Conservation (phyloP, 2,797 vertebrate genomes). For the Hylomyscus alleni region DNA sequence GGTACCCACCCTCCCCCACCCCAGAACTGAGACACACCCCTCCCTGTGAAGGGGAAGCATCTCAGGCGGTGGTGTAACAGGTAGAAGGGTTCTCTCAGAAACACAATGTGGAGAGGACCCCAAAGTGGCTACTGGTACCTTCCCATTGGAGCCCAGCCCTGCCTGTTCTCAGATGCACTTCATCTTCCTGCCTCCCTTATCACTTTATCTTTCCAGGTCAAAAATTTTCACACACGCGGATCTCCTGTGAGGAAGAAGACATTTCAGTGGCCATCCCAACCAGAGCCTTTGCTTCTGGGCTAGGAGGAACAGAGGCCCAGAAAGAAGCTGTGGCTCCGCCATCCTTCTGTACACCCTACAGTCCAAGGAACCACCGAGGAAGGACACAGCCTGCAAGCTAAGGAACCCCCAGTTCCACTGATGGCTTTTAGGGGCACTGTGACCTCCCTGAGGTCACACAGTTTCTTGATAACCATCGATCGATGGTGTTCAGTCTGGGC, state of each 20-base stretch:
- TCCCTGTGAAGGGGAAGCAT: background rate
- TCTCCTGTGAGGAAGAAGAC: background rate
- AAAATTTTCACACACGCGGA: background rate
- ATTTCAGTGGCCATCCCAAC: too few species aligned
- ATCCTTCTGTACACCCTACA: too few species aligned
- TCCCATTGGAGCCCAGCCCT: background rate
- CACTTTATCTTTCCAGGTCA: too few species aligned
- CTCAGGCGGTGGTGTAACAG: background rate
- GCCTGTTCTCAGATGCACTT: background rate
- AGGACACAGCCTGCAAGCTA: too few species aligned
- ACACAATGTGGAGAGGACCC: too few species aligned
- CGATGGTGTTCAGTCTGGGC: too few species aligned
- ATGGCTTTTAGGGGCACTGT: background rate
- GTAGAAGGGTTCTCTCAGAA: background rate
- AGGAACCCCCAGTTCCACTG: background rate
- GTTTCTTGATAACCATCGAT: too few species aligned
- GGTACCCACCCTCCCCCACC: background rate
- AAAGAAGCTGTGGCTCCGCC: background rate
- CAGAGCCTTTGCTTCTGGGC: background rate
- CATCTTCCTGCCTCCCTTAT: background rate
- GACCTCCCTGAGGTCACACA: background rate
- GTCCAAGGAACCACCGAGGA: too few species aligned
- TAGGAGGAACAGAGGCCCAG: background rate
- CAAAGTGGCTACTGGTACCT: fast-evolving
- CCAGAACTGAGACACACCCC: background rate